Evolutionary conservation across 2,797 vertebrate species (phyloP).

Genomic region (Rhinichthys osculus): DNA sequence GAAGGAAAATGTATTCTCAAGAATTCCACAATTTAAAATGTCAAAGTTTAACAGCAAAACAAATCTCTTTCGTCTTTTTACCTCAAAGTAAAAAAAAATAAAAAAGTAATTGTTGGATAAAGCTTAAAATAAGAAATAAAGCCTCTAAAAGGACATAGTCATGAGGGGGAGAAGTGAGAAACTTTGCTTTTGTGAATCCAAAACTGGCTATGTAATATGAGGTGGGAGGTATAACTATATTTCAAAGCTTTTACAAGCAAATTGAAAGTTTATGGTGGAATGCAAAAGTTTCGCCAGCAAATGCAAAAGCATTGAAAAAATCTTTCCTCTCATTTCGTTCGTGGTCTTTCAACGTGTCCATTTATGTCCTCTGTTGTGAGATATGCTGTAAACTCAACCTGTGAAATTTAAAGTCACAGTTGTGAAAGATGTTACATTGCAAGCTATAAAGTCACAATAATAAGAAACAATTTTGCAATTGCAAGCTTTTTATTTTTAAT

Average conservation of each 20-base stretch:
- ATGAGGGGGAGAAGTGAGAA: background rate
- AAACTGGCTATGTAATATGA: background rate
- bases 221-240: background rate
- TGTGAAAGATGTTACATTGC: background rate
- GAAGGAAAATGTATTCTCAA: background rate
- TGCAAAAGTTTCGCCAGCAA: background rate
- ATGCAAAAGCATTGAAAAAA: background rate
- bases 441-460: background rate
- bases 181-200: background rate
- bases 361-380: background rate
- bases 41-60: background rate
- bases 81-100: background rate
- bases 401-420: background rate
- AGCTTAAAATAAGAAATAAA: background rate
- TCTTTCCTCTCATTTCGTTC: background rate
- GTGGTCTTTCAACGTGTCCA: background rate
- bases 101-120: background rate
- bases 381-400: background rate
- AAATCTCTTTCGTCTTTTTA: background rate
- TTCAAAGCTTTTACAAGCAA: background rate
- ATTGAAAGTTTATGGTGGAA: background rate
- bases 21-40: background rate
- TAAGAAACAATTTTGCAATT: background rate
- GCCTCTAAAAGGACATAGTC: background rate
- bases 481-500: background rate